Evolutionary conservation across 1,140 invertebrate genomes (phyloP), one percentile per base, ranked within the genome.

Genomic region (Belonocnema kinseyi): DNA sequence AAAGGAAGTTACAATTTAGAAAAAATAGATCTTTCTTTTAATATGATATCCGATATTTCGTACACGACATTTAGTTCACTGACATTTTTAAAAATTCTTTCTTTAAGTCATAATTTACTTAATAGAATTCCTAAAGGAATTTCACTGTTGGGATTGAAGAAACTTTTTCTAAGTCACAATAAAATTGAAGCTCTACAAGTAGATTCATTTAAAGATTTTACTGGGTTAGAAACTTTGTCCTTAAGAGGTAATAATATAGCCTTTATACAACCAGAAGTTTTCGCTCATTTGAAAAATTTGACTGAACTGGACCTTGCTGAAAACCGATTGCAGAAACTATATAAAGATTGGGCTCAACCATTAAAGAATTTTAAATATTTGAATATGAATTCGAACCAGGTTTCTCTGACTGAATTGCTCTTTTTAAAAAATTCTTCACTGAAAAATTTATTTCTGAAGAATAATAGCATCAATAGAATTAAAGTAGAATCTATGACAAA

Each of bases 241-340:
- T 33, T 66, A 8, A 66, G n/a, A 7, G 61, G 61, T 14, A 73
- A 12, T 10, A 13, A 0, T 6, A 8, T 77, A n/a, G 8, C 50
- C 1, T 3, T 0, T 0, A 40, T 79, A 0, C 4, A 4, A 0
- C 0, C 11, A 0, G 66, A 53, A 33, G 52, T 71, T 0, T 83
- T 83, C 14, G 14, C 50, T 0, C 54, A 73, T 46, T 10, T 81
- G 5, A 66, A 70, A 13, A 75, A 73, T 51, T 73, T 82, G 6
- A n/a, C 12, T n/a, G n/a, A 76, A 16, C 40, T 66, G 6, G 21
- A 66, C 40, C 40, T 66, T 8, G 14, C 3, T n/a, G 61, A 66
- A 16, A 66, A 66, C 40, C 12, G 16, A 26, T n/a, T 66, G 5
- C 33, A 40, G 3, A 40, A 40, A n/a, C n/a, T 66, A 11, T 40